A percentile compares a stretch with the other conserved stretches of the same genome.
Evolutionary conservation across 2,113 vertebrate species (phyloP).

Genomic region (Amphiprion percula): DNA sequence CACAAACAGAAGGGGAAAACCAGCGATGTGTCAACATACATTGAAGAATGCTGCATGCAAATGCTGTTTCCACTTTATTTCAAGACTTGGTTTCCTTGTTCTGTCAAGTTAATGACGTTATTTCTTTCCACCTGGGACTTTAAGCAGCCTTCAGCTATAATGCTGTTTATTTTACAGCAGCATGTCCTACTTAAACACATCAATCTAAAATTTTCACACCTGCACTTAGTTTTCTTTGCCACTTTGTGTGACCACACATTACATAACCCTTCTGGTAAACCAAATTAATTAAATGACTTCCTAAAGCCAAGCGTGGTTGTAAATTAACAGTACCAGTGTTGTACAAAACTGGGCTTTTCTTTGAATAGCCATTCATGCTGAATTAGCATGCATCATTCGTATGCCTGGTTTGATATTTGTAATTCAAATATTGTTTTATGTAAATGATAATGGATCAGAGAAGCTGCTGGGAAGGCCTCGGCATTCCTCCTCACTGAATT

Average conservation of each 20-base stretch:
- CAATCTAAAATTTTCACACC: not conserved
- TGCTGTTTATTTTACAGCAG: not conserved
- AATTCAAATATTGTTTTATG: slow-evolving; percentile 67
- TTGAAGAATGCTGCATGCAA: too few relatives aligned
- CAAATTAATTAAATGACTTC: slow-evolving; percentile 18
- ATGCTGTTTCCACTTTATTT: too few relatives aligned
- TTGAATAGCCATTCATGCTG: slow-evolving; percentile 18
- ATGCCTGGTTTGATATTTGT: slow-evolving; percentile 25
- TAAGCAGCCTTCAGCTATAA: not conserved
- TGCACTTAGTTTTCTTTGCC: slow-evolving; percentile 20
- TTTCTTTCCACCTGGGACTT: not conserved
- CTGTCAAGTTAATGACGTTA: not conserved
- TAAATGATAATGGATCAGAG: slow-evolving; percentile 40
- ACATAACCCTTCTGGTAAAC: slow-evolving; percentile 19
- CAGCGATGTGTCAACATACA: not conserved
- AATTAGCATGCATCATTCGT: slow-evolving; percentile 21
- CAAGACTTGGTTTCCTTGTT: too few relatives aligned
- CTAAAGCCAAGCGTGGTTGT: slow-evolving; percentile 2
- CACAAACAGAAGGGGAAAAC: not conserved
- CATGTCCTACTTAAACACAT: slow-evolving; percentile 15
- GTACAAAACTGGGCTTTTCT: not conserved
- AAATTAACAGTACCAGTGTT: slow-evolving; percentile 3
- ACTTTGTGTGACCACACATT: slow-evolving; percentile 31
- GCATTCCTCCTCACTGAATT: slow-evolving; percentile 45
- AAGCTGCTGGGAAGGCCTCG: slow-evolving; percentile 23